phyloP scores from a whole-genome alignment of 2,113 vertebrate genomes.

The Chionomys nivalis region DNA sequence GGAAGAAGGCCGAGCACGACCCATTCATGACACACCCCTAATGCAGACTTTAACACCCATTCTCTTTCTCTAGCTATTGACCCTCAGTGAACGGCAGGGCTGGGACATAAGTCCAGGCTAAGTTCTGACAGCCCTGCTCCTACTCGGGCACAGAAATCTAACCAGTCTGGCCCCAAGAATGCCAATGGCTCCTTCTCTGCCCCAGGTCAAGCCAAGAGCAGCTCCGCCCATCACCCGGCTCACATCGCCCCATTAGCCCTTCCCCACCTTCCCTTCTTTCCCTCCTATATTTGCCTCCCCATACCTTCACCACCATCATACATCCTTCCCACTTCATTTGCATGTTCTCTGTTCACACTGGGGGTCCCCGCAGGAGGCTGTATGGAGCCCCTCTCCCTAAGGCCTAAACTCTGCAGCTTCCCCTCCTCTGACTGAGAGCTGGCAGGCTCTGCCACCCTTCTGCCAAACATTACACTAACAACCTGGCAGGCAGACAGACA shows the following conservation, averaged over 20 bases:
- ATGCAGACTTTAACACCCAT: not conserved
- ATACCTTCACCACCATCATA: not conserved
- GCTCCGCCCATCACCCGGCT: not conserved
- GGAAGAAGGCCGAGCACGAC: too few relatives aligned
- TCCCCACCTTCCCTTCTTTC: not conserved
- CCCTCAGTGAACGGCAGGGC: not conserved
- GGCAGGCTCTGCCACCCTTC: not conserved
- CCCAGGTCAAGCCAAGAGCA: not conserved
- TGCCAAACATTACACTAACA: not conserved
- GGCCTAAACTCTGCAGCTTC: not conserved
- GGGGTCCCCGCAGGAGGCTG: not conserved
- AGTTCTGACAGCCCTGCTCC: not conserved
- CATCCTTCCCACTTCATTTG: not conserved
- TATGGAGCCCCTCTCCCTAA: not conserved
- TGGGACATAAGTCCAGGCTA: not conserved
- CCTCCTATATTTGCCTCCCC: not conserved
- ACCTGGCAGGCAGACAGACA: not conserved
- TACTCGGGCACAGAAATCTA: not conserved
- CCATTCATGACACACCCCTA: not conserved
- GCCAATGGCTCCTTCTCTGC: not conserved
- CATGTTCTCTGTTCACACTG: not conserved
- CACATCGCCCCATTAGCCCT: not conserved
- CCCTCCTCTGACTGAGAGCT: not conserved
- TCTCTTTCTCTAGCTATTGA: not conserved
- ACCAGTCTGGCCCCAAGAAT: not conserved